Evolutionary conservation across 1,140 invertebrate species (phyloP), one percentile per base, ranked within the genome.

Genomic region (Megalopta genalis): DNA sequence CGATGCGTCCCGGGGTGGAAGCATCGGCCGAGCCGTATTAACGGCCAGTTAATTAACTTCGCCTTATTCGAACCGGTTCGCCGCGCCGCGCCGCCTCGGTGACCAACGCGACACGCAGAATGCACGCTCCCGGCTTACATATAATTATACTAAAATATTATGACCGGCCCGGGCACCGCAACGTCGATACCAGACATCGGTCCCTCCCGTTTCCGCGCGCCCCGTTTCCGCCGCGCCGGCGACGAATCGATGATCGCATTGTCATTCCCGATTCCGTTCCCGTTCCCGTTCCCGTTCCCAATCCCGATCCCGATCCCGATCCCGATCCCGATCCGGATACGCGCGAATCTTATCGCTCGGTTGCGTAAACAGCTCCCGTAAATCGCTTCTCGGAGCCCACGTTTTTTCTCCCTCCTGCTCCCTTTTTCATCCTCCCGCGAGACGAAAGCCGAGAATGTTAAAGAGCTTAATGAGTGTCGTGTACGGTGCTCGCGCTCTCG

Each of bases 1-100:
- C 54, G 81, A 79, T 80, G 65, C 62, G 54, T n/a, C 8, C n/a
- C n/a, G 49, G 49, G 4, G 49, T 52, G 16, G 49, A 52, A 52
- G 14, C 49, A 14, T 52, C 54, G 54, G 0, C 62, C 80, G 73
- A 86, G 85, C 82, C 84, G 88, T 86, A 87, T 86, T 89, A 88
- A 88, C 84, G 74, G 80, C 59, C 80, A 65, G 79, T 87, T 90
- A 90, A 90, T 89, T 89, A 89, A 87, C 86, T 69, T 83, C 86
- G 79, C 76, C 77, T 88, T 81, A 85, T 84, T 84, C 72, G 83
- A 88, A 90, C 89, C 85, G 89, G 89, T 90, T 89, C 75, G 46
- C 62, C 80, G 67, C 42, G 42, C 42, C 42, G 42, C 32, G 32
- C 32, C 32, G 32, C 32, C 32, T 32, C 32, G 32, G 75, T 82